Conservation (phyloP, 2,113 vertebrate species). For the Phylloscopus whistleri region DNA sequence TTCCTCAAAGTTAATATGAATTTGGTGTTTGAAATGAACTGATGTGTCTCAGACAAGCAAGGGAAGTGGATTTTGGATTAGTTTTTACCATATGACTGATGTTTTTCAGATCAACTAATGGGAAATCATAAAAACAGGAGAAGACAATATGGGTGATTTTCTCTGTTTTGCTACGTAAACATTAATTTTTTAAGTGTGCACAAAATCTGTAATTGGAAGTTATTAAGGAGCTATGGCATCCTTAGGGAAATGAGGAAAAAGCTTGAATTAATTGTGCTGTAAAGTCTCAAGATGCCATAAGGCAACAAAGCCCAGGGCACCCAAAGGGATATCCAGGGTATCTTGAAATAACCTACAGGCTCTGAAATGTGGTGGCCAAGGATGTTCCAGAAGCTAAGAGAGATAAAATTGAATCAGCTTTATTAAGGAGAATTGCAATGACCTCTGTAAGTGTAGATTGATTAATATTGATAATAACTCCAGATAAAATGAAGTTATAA, state of each 20-base stretch:
- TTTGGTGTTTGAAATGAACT: neutral
- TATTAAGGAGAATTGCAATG: neutral
- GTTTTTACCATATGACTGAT: neutral
- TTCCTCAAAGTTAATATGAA: neutral
- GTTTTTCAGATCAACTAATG: neutral
- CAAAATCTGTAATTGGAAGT: neutral
- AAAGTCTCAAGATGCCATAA: neutral
- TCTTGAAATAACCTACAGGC: neutral
- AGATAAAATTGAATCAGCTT: neutral
- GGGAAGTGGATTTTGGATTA: neutral
- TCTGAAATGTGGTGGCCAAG: neutral
- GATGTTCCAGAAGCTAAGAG: neutral
- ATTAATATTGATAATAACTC: neutral
- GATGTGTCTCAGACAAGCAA: neutral
- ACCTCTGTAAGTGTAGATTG: neutral
- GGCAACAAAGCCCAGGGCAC: neutral
- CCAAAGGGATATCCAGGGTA: neutral
- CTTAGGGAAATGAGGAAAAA: neutral
- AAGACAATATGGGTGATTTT: neutral
- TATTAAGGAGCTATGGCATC: neutral
- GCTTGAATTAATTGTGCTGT: neutral
- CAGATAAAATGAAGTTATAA: neutral
- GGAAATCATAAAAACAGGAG: neutral
- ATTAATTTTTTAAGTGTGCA: neutral
- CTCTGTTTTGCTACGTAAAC: neutral